Base-by-base conservation (phyloP, 2,113 vertebrate genomes). In the Chroicocephalus ridibundus region DNA sequence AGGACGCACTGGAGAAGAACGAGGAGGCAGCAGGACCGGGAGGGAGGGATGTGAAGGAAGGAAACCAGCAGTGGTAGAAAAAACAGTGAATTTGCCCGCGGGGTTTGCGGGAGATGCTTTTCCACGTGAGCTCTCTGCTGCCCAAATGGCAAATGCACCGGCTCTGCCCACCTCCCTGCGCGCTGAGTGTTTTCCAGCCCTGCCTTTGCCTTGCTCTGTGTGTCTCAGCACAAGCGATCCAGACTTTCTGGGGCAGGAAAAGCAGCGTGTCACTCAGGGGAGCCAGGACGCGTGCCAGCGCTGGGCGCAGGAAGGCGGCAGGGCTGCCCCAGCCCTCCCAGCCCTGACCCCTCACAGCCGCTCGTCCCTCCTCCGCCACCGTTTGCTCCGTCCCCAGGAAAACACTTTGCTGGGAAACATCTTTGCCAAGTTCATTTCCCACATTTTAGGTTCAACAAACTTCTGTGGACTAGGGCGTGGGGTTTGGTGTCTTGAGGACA, bases 1-100 rank as follows among this genome's bases (percentile, higher is more conserved):
- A 71, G 52, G 77, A 80, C 14, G 93, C 94, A 96, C 52, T 94
- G 93, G 78, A 95, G 91, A 85, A 89, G 89, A 96, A 96, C 82
- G 24, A 72, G 89, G 94, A 81, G 91, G 95, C 94, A 78, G 93
- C 76, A 66, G 88, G 93, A 46, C 25, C 0, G 0, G 55, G 77
- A 75, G 60, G 51, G 76, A 86, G 42, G 38, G 47, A 47, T 44
- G 72, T n/a, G 76, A 52, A 92, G 80, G 80, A 94, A 94, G 72
- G 16, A 83, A 86, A 49, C 3, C 71, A 86, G 62, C 58, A 66
- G 81, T 15, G 55, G 72, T 1, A 13, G 83, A 74, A 42, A 86
- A 90, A 86, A 2, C 51, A 49, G 40, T 4, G 87, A 44, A 22
- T 85, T 82, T 89, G 42, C 46, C 84, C 3, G 1, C 0, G 2